Conservation (phyloP, 2,888 invertebrate species). For the Ecliptopera silaceata region DNA sequence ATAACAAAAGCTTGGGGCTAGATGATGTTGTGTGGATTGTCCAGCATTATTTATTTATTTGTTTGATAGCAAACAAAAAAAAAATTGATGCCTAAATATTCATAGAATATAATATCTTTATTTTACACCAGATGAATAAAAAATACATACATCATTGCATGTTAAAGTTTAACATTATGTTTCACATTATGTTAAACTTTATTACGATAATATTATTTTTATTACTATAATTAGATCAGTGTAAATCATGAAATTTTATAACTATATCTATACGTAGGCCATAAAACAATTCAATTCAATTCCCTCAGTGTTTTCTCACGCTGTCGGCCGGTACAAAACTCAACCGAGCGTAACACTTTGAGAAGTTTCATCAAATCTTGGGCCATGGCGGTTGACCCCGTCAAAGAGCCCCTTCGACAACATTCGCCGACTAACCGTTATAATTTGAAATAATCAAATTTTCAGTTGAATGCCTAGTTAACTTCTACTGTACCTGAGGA, state of each 20-base stretch:
- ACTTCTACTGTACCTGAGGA: too few species aligned
- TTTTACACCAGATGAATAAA: too few species aligned
- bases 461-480: slow-evolving; percentile 32
- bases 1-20: too few species aligned
- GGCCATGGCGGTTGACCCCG: slow-evolving; percentile 54
- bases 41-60: too few species aligned
- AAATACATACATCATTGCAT: too few species aligned
- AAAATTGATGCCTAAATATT: too few species aligned
- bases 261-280: background rate
- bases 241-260: background rate
- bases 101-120: too few species aligned
- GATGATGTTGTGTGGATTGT: too few species aligned
- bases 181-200: too few species aligned
- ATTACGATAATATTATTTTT: background rate
- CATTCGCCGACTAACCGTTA: slow-evolving; percentile 61
- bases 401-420: slow-evolving; percentile 69
- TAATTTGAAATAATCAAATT: slow-evolving; percentile 74
- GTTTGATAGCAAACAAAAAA: too few species aligned
- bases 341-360: slow-evolving; percentile 65
- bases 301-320: slow-evolving; percentile 5
- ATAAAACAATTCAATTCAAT: background rate
- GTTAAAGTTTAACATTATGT: too few species aligned
- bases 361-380: slow-evolving; percentile 64
- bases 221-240: too few species aligned
- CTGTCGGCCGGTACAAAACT: slow-evolving; percentile 58